phyloP scores from a whole-genome alignment of 2,113 vertebrate species.

The Leptobrachium ailaonicum region DNA sequence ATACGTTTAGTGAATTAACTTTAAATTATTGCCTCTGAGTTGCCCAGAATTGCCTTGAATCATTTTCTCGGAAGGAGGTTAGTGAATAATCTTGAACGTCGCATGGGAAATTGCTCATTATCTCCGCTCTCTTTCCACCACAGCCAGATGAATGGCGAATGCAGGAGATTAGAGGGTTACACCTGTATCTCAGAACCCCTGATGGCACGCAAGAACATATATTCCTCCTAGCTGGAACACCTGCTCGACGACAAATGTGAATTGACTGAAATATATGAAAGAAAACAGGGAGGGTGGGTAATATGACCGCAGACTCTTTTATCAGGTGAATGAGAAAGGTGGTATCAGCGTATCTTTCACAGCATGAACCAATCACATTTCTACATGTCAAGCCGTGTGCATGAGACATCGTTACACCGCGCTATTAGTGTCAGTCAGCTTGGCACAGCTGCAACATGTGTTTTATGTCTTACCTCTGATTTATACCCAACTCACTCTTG shows the following conservation, averaged over 20 bases:
- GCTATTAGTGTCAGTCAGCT: constrained; percentile 34
- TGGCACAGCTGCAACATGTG: constrained; percentile 30
- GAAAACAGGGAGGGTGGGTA: constrained; percentile 13
- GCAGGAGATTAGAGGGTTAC: background rate
- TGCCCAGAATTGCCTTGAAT: too few relatives aligned
- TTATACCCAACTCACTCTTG: constrained; percentile 2
- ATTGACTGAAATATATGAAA: background rate
- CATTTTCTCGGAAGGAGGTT: too few relatives aligned
- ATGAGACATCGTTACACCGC: constrained; percentile 29
- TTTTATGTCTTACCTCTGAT: constrained; percentile 27
- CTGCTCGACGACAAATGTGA: background rate
- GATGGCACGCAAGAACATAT: background rate
- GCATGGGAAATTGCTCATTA: too few relatives aligned
- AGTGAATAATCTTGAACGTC: too few relatives aligned
- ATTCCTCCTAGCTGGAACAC: background rate
- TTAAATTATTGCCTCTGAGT: too few relatives aligned
- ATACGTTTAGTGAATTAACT: too few relatives aligned
- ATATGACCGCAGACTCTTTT: constrained; percentile 15
- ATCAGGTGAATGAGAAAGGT: constrained; percentile 23
- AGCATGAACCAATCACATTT: background rate
- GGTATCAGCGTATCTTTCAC: background rate
- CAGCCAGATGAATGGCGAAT: too few relatives aligned
- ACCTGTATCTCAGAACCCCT: background rate
- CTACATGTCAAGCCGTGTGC: constrained; percentile 11
- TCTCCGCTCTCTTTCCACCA: too few relatives aligned